Conservation (phyloP, 2,888 invertebrate species). For the Ctena decussata region DNA sequence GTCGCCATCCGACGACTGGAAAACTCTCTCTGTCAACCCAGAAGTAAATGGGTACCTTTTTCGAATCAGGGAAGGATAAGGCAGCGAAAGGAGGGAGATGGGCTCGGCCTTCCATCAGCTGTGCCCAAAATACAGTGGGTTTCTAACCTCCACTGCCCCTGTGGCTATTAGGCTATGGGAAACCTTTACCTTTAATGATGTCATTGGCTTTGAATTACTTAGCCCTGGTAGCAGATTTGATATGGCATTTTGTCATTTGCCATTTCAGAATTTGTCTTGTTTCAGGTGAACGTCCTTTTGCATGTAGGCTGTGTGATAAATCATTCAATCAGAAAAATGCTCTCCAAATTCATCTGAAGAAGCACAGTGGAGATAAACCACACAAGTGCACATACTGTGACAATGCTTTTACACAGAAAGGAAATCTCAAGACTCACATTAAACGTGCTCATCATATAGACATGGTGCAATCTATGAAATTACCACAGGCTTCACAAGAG, state of each 20-base stretch:
- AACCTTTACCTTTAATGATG: too few species aligned
- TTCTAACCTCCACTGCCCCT: too few species aligned
- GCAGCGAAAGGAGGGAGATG: too few species aligned
- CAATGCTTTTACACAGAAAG: slow-evolving; percentile 85
- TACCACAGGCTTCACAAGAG: slow-evolving; percentile 46
- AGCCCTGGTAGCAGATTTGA: background rate
- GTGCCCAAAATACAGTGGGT: too few species aligned
- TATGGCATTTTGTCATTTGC: too few species aligned
- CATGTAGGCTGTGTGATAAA: slow-evolving; percentile 82
- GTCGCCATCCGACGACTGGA: too few species aligned
- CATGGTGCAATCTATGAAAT: slow-evolving; percentile 83
- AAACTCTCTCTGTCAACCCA: too few species aligned
- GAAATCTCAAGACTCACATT: slow-evolving; percentile 86
- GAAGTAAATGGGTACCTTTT: too few species aligned
- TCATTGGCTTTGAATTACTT: too few species aligned
- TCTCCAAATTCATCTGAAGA: slow-evolving; percentile 84
- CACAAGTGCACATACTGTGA: slow-evolving; percentile 85
- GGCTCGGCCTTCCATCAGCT: too few species aligned
- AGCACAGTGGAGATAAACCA: slow-evolving; percentile 84
- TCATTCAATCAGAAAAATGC: slow-evolving; percentile 87
- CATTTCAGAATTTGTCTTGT: slow-evolving; percentile 9
- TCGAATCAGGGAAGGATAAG: too few species aligned
- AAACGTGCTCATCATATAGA: slow-evolving; percentile 85
- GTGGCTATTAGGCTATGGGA: too few species aligned
- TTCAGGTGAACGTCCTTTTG: slow-evolving; percentile 85